These are phyloP conservation scores for Oxyura jamaicensis DNA, from an alignment of 2,113 vertebrate genomes.

Conservation along the genomic window DNA sequence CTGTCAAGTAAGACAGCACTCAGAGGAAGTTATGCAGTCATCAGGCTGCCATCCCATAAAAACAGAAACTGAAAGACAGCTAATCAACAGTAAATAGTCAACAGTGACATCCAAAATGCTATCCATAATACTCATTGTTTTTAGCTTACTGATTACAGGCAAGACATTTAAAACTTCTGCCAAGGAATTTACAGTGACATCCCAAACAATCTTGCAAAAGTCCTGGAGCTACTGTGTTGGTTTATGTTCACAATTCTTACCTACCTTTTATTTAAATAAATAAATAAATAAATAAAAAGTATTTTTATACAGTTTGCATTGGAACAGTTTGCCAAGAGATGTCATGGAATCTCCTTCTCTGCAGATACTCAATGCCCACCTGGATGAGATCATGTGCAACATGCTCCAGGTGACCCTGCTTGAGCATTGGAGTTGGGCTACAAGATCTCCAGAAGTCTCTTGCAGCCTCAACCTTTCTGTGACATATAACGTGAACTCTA, in stretches of 20 bases:
- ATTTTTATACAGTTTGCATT: too few relatives aligned
- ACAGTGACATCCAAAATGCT: not conserved
- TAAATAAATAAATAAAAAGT: too few relatives aligned
- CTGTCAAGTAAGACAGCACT: not conserved
- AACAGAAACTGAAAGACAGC: not conserved
- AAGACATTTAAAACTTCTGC: not conserved
- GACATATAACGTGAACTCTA: not conserved
- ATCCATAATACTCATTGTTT: not conserved
- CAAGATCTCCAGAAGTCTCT: too few relatives aligned
- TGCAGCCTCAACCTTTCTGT: too few relatives aligned
- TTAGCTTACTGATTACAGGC: not conserved
- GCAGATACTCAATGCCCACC: too few relatives aligned
- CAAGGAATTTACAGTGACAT: not conserved
- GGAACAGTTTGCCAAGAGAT: too few relatives aligned
- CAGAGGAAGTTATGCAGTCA: not conserved
- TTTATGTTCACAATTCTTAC: not conserved
- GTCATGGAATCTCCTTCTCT: too few relatives aligned
- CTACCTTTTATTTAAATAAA: too few relatives aligned
- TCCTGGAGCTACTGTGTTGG: not conserved
- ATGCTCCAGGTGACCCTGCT: too few relatives aligned
- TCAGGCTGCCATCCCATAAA: not conserved
- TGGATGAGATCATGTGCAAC: too few relatives aligned
- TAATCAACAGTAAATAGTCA: not conserved
- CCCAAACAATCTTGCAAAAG: not conserved
- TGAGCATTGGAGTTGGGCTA: too few relatives aligned